phyloP scores from a whole-genome alignment of 2,113 vertebrate genomes.

The Psittacus erithacus region DNA sequence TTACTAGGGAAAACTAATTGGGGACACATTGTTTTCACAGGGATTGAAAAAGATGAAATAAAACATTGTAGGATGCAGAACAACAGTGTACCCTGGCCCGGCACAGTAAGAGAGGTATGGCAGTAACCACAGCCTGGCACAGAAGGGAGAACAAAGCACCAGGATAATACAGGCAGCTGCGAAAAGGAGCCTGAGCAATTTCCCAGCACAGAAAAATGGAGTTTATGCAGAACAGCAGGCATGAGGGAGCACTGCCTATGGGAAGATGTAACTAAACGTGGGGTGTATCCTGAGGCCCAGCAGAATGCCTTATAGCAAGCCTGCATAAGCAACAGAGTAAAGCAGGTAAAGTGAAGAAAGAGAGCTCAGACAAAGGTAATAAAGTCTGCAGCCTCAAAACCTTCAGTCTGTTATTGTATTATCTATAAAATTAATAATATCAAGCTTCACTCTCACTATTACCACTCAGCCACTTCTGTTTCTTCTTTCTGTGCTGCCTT shows the following conservation, averaged over 20 bases:
- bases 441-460: neutral
- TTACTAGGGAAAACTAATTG: neutral
- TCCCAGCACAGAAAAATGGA: neutral
- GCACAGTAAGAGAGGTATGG: neutral
- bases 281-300: neutral
- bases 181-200: neutral
- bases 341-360: neutral
- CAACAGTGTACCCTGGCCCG: neutral
- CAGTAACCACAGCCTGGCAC: neutral
- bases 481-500: neutral
- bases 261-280: neutral
- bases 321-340: neutral
- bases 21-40: neutral
- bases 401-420: neutral
- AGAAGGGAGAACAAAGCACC: neutral
- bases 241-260: neutral
- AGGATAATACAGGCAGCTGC: neutral
- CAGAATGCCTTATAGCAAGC: neutral
- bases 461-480: neutral
- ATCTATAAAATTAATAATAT: neutral
- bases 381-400: neutral
- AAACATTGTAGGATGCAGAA: neutral
- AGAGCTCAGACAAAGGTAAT: neutral
- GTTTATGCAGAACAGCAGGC: neutral
- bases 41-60: neutral